phyloP scores from a whole-genome alignment of 2,113 vertebrate species.

The Elephantulus edwardii region DNA sequence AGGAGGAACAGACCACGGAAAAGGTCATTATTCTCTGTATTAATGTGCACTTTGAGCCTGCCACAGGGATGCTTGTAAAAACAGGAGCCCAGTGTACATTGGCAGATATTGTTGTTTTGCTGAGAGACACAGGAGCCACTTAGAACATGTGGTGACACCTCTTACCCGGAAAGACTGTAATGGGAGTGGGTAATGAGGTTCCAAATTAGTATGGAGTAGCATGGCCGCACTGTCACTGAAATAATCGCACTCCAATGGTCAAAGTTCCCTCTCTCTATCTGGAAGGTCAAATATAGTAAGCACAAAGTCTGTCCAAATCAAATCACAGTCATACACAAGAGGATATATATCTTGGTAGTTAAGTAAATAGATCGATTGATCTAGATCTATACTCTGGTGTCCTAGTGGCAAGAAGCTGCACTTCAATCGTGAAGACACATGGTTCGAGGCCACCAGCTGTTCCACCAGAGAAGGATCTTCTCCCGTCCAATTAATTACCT shows the following conservation, averaged over 20 bases:
- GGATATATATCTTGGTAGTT: not conserved
- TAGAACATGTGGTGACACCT: not conserved
- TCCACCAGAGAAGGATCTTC: too few relatives aligned
- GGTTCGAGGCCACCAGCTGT: too few relatives aligned
- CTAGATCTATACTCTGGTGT: too few relatives aligned
- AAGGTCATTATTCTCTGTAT: constrained; percentile 55
- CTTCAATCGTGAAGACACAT: too few relatives aligned
- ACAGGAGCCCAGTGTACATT: constrained; percentile 16
- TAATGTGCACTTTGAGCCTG: constrained; percentile 6
- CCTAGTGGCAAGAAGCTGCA: too few relatives aligned
- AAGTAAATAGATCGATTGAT: not conserved
- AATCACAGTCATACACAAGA: not conserved
- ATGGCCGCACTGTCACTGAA: not conserved
- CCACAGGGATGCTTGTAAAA: constrained; percentile 37
- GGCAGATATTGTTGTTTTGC: constrained; percentile 46
- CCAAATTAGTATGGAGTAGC: not conserved
- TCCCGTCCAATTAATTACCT: too few relatives aligned
- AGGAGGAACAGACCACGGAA: constrained; percentile 17
- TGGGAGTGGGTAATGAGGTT: not conserved
- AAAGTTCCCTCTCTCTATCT: not conserved
- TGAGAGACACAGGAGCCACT: constrained; percentile 5
- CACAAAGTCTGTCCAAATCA: not conserved
- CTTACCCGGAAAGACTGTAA: constrained; percentile 24
- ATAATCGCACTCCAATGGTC: not conserved
- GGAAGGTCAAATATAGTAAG: not conserved